These are phyloP conservation scores for Drosophila siamana DNA, from an alignment of 2,888 invertebrate species.

Conservation along the genomic window DNA sequence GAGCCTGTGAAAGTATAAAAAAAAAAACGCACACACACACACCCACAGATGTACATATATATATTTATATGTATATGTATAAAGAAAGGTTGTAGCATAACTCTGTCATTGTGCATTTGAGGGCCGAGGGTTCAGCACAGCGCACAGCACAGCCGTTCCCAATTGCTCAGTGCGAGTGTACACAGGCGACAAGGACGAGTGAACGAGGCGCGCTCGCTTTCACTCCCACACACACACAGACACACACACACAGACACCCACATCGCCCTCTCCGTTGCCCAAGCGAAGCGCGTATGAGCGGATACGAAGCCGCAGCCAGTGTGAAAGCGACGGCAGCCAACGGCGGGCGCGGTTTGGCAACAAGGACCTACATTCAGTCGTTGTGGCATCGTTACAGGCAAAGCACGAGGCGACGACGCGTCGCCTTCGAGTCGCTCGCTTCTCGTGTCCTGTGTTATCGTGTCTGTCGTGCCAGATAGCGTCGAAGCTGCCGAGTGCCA, in stretches of 20 bases:
- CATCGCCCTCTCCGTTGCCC: slow-evolving; percentile 11
- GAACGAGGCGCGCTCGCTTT: slow-evolving; percentile 27
- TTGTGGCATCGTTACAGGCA: slow-evolving; percentile 39
- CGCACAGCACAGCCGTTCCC: slow-evolving; percentile 46
- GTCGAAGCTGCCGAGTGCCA: not conserved
- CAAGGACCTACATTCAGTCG: slow-evolving; percentile 77
- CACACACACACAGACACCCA: slow-evolving; percentile 4
- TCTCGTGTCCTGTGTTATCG: slow-evolving; percentile 27
- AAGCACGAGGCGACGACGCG: not conserved
- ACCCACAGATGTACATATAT: not conserved
- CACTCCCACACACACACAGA: slow-evolving; percentile 25
- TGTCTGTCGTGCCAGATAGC: slow-evolving; percentile 48
- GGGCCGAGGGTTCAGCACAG: slow-evolving; percentile 63
- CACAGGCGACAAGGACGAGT: slow-evolving; percentile 62
- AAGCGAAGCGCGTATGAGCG: slow-evolving; percentile 42
- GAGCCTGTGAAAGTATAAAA: slow-evolving; percentile 51
- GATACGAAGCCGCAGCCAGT: slow-evolving; percentile 20
- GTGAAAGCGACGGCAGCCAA: slow-evolving; percentile 33
- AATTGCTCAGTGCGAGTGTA: slow-evolving; percentile 52
- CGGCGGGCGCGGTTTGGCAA: slow-evolving; percentile 75
- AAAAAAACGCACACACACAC: slow-evolving; percentile 15
- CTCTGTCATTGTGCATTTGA: slow-evolving; percentile 80
- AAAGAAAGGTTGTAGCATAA: slow-evolving; percentile 62
- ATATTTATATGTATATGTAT: not conserved
- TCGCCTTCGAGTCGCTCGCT: slow-evolving; percentile 21